Conservation (phyloP, 2,113 vertebrate species). For the Mormyrus iriodes region DNA sequence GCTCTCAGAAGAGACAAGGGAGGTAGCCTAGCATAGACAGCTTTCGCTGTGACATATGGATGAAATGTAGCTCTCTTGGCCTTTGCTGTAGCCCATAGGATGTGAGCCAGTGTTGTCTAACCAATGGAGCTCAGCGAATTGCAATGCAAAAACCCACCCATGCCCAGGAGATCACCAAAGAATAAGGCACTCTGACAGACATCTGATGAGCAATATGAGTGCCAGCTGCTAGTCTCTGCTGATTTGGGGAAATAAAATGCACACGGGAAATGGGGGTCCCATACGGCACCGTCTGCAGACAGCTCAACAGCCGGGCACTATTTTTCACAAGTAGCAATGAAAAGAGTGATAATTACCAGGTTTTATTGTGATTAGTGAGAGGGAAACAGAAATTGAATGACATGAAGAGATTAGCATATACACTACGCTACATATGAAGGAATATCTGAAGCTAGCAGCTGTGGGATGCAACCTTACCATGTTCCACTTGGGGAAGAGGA, state of each 20-base stretch:
- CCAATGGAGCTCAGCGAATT: neutral
- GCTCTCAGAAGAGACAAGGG: neutral
- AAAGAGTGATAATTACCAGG: neutral
- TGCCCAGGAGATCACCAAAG: neutral
- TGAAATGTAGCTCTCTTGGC: neutral
- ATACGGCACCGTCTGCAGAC: neutral
- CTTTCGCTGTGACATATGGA: neutral
- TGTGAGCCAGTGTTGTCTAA: neutral
- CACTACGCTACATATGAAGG: neutral
- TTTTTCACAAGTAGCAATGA: neutral
- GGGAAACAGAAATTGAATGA: neutral
- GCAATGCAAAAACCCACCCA: neutral
- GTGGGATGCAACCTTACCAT: conserved; percentile 73
- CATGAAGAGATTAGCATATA: neutral
- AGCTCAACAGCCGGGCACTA: neutral
- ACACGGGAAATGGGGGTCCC: neutral
- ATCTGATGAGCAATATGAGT: neutral
- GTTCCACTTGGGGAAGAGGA: conserved; percentile 95
- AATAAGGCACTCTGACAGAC: neutral
- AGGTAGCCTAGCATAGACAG: neutral
- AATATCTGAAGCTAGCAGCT: neutral
- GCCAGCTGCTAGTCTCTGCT: neutral
- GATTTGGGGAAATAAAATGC: neutral
- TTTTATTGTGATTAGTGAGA: neutral
- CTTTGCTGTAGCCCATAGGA: neutral